Percentiles rank a stretch among this genome's conserved stretches.
phyloP scores from a whole-genome alignment of 2,113 vertebrate genomes.

The Riparia riparia region DNA sequence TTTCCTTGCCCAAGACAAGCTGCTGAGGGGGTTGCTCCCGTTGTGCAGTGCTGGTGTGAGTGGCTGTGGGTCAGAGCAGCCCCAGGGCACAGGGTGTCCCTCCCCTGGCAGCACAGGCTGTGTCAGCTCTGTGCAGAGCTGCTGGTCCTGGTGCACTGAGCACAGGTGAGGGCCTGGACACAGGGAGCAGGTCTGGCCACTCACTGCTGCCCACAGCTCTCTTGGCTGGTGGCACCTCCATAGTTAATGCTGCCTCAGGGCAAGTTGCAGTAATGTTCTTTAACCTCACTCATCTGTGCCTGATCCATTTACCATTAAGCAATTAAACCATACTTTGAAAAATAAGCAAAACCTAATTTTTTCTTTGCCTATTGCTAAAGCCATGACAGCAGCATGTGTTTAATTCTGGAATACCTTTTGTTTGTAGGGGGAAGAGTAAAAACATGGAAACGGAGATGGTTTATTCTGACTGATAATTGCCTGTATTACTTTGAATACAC shows the following conservation, averaged over 20 bases:
- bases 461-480: conserved; percentile 98
- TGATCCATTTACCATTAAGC: conserved; percentile 35
- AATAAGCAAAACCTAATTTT: neutral
- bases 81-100: no score
- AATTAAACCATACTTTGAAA: neutral
- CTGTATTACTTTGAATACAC: conserved; percentile 99
- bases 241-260: neutral
- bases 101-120: neutral
- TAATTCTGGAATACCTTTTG: conserved; percentile 45
- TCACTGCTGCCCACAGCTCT: rapidly evolving
- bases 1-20: neutral
- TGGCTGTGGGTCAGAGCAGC: neutral
- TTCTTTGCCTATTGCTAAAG: neutral
- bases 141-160: rapidly evolving
- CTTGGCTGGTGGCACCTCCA: neutral
- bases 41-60: no score
- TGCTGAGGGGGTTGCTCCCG: neutral
- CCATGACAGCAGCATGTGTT: neutral
- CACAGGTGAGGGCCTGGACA: neutral
- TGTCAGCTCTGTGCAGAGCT: neutral
- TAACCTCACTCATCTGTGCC: conserved; percentile 39
- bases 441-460: conserved; percentile 99
- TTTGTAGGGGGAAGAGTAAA: conserved; percentile 92
- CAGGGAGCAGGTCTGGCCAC: neutral
- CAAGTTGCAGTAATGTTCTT: neutral